These are phyloP conservation scores for Brienomyrus longianalis DNA, from an alignment of 2,113 vertebrate genomes.

Conservation along the genomic window DNA sequence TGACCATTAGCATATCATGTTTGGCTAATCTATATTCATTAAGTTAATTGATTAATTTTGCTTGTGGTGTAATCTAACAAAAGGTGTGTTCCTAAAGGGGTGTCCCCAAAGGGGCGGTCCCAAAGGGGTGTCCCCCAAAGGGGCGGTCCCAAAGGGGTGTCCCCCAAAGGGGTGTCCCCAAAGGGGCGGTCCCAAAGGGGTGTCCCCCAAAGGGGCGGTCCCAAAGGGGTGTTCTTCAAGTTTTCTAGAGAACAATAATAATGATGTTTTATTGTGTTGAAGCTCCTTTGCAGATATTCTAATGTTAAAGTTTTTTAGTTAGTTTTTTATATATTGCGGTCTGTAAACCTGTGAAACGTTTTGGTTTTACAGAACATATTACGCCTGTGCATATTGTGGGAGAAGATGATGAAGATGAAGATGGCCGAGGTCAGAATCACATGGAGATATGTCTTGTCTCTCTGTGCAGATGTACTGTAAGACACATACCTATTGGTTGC, in stretches of 20 bases:
- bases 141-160: no score
- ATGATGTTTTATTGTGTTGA: neutral
- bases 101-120: no score
- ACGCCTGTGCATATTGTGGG: slow-evolving; percentile 82
- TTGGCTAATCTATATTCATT: neutral
- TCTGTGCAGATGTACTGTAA: neutral
- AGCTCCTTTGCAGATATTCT: neutral
- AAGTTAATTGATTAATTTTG: neutral
- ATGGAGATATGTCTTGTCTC: neutral
- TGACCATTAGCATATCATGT: neutral
- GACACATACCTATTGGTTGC: neutral
- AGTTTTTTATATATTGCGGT: neutral
- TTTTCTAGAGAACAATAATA: neutral
- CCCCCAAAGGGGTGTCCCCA: no score
- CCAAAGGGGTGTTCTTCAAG: neutral
- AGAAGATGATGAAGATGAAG: slow-evolving; percentile 85
- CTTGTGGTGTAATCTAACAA: neutral
- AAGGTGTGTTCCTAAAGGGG: neutral
- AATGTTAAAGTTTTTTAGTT: neutral
- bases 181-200: no score
- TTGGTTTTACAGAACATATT: slow-evolving; percentile 75
- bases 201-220: neutral
- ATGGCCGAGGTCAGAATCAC: slow-evolving; percentile 73
- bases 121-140: neutral
- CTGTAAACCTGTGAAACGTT: neutral